phyloP scores from a whole-genome alignment of 2,888 invertebrate species.

The Ceraclea dissimilis region DNA sequence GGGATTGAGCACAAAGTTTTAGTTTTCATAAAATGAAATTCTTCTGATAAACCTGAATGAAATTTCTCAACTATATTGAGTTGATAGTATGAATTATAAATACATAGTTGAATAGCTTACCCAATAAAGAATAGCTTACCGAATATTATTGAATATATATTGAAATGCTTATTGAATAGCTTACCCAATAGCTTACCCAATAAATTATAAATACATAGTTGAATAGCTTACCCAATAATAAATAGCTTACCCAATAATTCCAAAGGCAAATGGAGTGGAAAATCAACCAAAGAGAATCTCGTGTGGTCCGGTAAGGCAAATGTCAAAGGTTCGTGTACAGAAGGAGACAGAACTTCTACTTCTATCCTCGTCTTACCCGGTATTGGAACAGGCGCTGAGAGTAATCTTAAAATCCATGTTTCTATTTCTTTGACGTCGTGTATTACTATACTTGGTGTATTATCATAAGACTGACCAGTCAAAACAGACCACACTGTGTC shows the following conservation, averaged over 20 bases:
- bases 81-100: no score
- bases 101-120: no score
- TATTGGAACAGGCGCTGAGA: constrained; percentile 96
- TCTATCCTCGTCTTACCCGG: constrained; percentile 87
- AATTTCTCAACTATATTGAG: no score
- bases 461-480: constrained; percentile 73
- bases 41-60: no score
- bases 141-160: no score
- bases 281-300: constrained; percentile 93
- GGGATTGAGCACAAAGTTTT: no score
- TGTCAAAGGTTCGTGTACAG: constrained; percentile 74
- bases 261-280: constrained; percentile 94
- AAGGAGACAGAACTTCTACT: constrained; percentile 78
- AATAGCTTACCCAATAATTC: constrained; percentile 71
- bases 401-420: constrained; percentile 93
- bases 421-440: constrained; percentile 98
- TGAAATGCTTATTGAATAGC: no score
- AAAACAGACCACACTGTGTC: constrained; percentile 96
- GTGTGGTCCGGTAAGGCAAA: constrained; percentile 98
- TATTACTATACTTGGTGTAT: constrained; percentile 78
- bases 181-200: no score
- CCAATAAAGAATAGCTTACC: no score
- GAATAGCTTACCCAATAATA: no score
- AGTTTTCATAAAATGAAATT: no score
- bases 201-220: no score